These are phyloP conservation scores for Monopterus albus DNA, from an alignment of 2,113 vertebrate species.

Conservation along the genomic window DNA sequence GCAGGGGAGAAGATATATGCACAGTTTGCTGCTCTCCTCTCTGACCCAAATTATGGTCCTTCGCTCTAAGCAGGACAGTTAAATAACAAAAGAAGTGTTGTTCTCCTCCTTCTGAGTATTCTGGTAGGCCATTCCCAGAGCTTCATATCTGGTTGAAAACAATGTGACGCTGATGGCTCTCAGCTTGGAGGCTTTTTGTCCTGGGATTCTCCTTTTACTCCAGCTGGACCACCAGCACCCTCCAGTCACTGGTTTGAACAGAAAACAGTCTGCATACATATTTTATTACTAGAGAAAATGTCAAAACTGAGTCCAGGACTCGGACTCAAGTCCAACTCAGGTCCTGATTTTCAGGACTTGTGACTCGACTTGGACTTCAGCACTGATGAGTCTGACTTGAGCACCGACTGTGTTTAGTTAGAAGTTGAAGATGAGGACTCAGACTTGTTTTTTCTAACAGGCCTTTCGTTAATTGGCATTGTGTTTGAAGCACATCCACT, in stretches of 20 bases:
- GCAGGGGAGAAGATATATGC: constrained; percentile 77
- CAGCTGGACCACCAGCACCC: constrained; percentile 31
- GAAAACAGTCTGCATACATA: not conserved
- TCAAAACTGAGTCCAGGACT: not conserved
- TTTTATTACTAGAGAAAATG: constrained; percentile 9
- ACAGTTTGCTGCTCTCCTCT: constrained; percentile 64
- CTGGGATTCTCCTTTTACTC: constrained; percentile 30
- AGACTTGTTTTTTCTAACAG: too few species aligned
- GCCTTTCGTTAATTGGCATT: too few species aligned
- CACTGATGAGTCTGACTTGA: too few species aligned
- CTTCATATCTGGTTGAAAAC: constrained; percentile 46
- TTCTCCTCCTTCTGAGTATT: constrained; percentile 63
- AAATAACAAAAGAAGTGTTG: constrained; percentile 76
- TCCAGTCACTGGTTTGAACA: constrained; percentile 8
- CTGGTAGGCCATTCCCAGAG: constrained; percentile 50
- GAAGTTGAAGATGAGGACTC: too few species aligned
- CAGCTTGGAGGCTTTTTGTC: constrained; percentile 6
- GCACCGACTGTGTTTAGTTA: too few species aligned
- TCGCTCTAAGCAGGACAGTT: constrained; percentile 61
- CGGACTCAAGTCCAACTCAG: too few species aligned
- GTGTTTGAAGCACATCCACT: too few species aligned
- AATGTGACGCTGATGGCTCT: constrained; percentile 42
- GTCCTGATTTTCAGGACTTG: too few species aligned
- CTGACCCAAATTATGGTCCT: constrained; percentile 65
- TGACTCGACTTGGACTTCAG: too few species aligned